A percentile compares a stretch with the other conserved stretches of the same genome.
Evolutionary conservation across 2,888 invertebrate species (phyloP).

Genomic region (Erebia aethiops): DNA sequence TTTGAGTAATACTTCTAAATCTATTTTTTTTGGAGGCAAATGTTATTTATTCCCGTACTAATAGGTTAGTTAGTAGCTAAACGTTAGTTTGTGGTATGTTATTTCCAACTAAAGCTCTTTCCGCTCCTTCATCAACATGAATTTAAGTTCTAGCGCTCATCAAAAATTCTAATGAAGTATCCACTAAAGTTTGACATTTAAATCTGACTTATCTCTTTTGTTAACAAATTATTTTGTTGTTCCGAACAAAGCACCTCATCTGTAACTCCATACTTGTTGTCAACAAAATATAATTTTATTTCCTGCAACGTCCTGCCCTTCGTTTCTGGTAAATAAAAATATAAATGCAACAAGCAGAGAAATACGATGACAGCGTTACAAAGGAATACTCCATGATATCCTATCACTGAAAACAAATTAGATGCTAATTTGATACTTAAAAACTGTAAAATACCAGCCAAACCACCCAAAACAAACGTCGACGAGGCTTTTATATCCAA

Average conservation of each 20-base stretch:
- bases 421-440: constrained; percentile 40
- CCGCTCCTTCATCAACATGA: no score
- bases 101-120: no score
- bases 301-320: constrained; percentile 46
- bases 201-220: not conserved
- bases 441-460: constrained; percentile 40
- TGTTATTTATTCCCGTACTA: no score
- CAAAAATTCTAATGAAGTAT: no score
- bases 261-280: constrained; percentile 21
- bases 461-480: constrained; percentile 36
- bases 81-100: no score
- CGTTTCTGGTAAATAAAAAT: constrained; percentile 46
- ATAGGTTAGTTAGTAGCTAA: no score
- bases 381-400: constrained; percentile 45
- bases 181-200: not conserved
- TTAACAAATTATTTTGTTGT: constrained; percentile 9
- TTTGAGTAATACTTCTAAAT: no score
- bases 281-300: constrained; percentile 45
- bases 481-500: constrained; percentile 44
- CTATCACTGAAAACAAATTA: constrained; percentile 39
- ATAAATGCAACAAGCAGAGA: constrained; percentile 42
- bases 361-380: constrained; percentile 39
- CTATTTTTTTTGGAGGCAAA: no score
- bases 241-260: not conserved
- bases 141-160: no score